Evolutionary conservation across 1,140 invertebrate genomes (phyloP), one percentile per base, ranked within the genome.

Genomic region (Nasonia longicornis): DNA sequence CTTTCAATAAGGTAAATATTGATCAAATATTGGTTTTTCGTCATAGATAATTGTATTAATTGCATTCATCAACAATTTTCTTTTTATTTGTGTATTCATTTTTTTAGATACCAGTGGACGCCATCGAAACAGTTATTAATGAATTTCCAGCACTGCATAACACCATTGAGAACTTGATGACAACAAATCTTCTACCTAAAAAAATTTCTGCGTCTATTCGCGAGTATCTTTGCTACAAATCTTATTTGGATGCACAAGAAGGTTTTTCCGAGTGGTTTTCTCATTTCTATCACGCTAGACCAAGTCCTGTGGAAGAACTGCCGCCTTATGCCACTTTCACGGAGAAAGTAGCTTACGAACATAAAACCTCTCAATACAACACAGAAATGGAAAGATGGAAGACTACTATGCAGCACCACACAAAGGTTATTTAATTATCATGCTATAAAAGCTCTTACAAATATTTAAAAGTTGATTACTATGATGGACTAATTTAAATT

Each of bases 261-360:
- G 94, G 94, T 64, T 98, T 97, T 90, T 93, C 94, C 80, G 95
- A 96, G 85, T 98, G 97, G 97, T 97, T 97, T 84, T 93, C 95
- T 79, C 93, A 96, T 85, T 96, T 93, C 82, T 95, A 97, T 86
- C 94, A 96, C 86, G 94, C 93, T 1, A 95, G 95, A 89, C 97
- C 97, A 2, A 91, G 91, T 70, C 93, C 93, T 77, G 90, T 94
- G 1, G 92, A 93, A 70, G 89, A 91, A 10, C 87, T 94, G 69
- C 85, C 91, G 8, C 70, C 90, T 22, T 93, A 93, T 87, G 93
- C 94, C 7, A 93, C 94, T 45, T 98, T 98, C 85, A 95, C 96
- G 1, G 96, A 98, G 87, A 96, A 95, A 89, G 95, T 98, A 73
- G 96, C 96, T 8, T 93, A 95, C 87, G 96, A 98, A 88, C 96